Evolutionary conservation across 2,888 invertebrate species (phyloP).

Genomic region (Oxystoma pomonae): DNA sequence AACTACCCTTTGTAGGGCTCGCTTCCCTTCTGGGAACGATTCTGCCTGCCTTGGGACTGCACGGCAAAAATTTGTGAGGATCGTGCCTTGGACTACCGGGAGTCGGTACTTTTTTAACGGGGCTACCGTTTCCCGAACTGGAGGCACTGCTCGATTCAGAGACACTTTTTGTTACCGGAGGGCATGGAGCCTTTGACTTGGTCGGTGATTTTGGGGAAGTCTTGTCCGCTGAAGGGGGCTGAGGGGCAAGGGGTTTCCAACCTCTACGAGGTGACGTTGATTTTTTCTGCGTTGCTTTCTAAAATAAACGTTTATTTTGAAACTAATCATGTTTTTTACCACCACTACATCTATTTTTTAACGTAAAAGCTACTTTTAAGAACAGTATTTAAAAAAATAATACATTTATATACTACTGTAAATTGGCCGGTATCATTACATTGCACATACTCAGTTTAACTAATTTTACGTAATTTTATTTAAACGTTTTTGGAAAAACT

Average conservation of each 20-base stretch:
- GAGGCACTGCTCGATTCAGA: background rate
- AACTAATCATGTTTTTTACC: too few relatives aligned
- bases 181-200: conserved; percentile 32
- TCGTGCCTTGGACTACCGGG: conserved; percentile 4
- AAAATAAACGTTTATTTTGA: too few relatives aligned
- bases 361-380: too few relatives aligned
- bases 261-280: conserved; percentile 30
- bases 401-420: too few relatives aligned
- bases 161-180: conserved; percentile 21
- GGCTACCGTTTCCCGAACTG: conserved; percentile 3
- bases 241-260: conserved; percentile 41
- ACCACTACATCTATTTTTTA: too few relatives aligned
- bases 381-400: too few relatives aligned
- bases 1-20: conserved; percentile 14
- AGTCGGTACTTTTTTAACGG: conserved; percentile 7
- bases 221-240: conserved; percentile 32
- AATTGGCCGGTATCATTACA: too few relatives aligned
- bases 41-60: background rate
- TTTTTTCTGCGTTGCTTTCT: conserved; percentile 21
- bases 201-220: conserved; percentile 28
- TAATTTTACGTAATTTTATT: too few relatives aligned
- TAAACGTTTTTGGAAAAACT: too few relatives aligned
- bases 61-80: background rate
- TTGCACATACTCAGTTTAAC: too few relatives aligned
- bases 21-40: background rate